phyloP scores from a whole-genome alignment of 2,888 invertebrate genomes.

The Diarsia rubi region DNA sequence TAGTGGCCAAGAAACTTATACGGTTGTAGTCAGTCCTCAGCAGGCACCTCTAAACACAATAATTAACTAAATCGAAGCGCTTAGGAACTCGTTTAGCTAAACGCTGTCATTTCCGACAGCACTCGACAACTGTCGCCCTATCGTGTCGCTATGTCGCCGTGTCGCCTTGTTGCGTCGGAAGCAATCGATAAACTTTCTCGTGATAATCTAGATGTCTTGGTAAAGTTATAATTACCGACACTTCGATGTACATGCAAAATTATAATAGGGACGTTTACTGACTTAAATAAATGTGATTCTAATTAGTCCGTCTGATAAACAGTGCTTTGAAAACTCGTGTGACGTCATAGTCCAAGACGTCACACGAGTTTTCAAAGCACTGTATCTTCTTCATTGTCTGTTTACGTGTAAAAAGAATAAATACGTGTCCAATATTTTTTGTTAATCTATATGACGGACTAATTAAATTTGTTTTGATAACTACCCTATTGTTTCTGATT shows the following conservation, averaged over 20 bases:
- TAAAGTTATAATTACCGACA: conserved; percentile 4
- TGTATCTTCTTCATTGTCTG: too few species aligned
- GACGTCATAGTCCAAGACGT: too few species aligned
- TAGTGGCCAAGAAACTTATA: not conserved
- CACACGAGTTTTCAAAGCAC: too few species aligned
- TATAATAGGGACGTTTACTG: too few species aligned
- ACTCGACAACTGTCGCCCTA: conserved; percentile 13
- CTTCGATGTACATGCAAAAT: not conserved
- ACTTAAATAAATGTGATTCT: too few species aligned
- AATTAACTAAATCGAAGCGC: conserved; percentile 31
- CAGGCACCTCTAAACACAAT: not conserved
- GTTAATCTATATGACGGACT: too few species aligned
- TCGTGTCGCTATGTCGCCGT: not conserved
- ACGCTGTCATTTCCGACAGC: conserved; percentile 37
- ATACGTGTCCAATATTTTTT: too few species aligned
- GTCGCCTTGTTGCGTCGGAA: conserved; percentile 9
- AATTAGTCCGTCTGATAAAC: too few species aligned
- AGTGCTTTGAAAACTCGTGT: too few species aligned
- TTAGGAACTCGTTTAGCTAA: conserved; percentile 36
- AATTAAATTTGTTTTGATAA: too few species aligned
- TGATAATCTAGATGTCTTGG: conserved; percentile 21
- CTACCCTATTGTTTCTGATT: conserved; percentile 14
- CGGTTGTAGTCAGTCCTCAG: too few species aligned
- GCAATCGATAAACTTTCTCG: conserved; percentile 41
- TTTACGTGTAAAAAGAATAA: too few species aligned